Evolutionary conservation across 1,140 invertebrate genomes (phyloP).

Genomic region (Lycorma delicatula): DNA sequence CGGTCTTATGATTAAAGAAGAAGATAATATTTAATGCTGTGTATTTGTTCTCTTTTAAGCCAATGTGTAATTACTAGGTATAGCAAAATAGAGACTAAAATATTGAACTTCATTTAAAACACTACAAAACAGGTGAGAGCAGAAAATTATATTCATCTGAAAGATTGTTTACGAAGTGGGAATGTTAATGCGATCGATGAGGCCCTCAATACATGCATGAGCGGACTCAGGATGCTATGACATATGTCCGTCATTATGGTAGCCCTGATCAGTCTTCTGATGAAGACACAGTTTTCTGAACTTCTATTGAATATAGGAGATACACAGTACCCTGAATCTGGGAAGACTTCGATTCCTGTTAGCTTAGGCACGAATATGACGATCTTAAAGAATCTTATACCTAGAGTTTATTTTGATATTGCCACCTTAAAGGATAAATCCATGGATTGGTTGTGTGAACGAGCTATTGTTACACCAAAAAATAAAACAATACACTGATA

Average conservation of each 20-base stretch:
- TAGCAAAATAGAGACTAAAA: slow-evolving; percentile 39
- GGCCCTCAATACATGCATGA: slow-evolving; percentile 38
- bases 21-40: slow-evolving; percentile 20
- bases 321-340: too few species aligned
- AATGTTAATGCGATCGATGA: slow-evolving; percentile 39
- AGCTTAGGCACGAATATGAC: too few species aligned
- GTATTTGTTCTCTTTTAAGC: slow-evolving; percentile 30
- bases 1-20: slow-evolving; percentile 23
- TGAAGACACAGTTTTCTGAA: too few species aligned
- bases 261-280: slow-evolving; percentile 19
- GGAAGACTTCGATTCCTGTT: too few species aligned
- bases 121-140: slow-evolving; percentile 28
- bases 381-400: too few species aligned
- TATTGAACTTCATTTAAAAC: slow-evolving; percentile 34
- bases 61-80: slow-evolving; percentile 40
- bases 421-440: too few species aligned
- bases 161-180: slow-evolving; percentile 28
- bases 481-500: too few species aligned
- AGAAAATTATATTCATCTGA: slow-evolving; percentile 30
- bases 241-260: slow-evolving; percentile 18
- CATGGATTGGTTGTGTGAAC: too few species aligned
- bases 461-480: too few species aligned
- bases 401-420: too few species aligned
- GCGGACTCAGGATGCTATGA: slow-evolving; percentile 28
- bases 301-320: too few species aligned